These are phyloP conservation scores for Sciaenops ocellatus DNA, from an alignment of 2,797 vertebrate species.

Conservation along the genomic window DNA sequence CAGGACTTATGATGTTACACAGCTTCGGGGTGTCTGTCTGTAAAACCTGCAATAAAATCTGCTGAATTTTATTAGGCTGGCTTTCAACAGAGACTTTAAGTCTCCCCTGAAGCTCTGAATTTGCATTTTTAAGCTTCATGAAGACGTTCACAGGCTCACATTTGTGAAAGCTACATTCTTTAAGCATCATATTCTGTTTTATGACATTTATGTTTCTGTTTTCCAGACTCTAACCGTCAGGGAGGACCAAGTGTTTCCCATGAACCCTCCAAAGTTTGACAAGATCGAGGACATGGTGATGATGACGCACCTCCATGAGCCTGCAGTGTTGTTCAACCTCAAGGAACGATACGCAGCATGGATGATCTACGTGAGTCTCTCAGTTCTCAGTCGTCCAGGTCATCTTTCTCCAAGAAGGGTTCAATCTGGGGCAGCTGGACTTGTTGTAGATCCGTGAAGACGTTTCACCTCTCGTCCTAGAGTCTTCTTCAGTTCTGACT, in stretches of 20 bases:
- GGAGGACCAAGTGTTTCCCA: conserved; percentile 84
- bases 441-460: too few species aligned
- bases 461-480: too few species aligned
- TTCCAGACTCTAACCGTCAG: conserved; percentile 79
- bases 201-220: not conserved
- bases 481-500: too few species aligned
- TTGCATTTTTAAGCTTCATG: conserved; percentile 1
- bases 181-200: not conserved
- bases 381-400: too few species aligned
- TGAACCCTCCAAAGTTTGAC: conserved; percentile 88
- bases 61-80: conserved; percentile 9
- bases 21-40: conserved; percentile 17
- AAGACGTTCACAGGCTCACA: not conserved
- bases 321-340: conserved; percentile 90
- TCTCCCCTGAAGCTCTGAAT: conserved; percentile 2
- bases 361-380: conserved; percentile 90
- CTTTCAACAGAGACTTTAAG: conserved; percentile 17
- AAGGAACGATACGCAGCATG: conserved; percentile 91
- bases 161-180: not conserved
- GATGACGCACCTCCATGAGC: conserved; percentile 89
- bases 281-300: conserved; percentile 91
- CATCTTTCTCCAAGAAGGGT: too few species aligned
- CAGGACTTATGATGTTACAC: not conserved
- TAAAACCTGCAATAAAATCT: conserved; percentile 26
- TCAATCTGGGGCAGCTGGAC: too few species aligned